A percentile compares a stretch with the other conserved stretches of the same genome.
Conservation (phyloP, 2,113 vertebrate species). For the Struthidea cinerea region DNA sequence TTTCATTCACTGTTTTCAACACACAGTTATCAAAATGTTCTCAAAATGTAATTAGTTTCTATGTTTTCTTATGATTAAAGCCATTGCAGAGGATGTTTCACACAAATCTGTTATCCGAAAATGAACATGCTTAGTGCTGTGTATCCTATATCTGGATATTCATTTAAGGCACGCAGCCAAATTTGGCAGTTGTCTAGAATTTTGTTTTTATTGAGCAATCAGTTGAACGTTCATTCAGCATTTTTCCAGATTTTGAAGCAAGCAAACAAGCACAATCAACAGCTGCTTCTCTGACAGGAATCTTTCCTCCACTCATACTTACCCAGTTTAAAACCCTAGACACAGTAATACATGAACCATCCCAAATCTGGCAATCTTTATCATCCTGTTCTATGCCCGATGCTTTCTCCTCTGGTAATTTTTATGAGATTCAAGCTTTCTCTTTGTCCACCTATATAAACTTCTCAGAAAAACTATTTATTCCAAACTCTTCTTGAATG, state of each 20-base stretch:
- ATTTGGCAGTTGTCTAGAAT: conserved; percentile 41
- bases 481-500: not conserved
- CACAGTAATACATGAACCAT: not conserved
- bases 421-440: not conserved
- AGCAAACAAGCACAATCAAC: conserved; percentile 34
- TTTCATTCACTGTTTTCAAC: conserved; percentile 34
- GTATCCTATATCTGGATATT: conserved; percentile 46
- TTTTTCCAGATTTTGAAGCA: conserved; percentile 14
- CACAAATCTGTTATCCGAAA: not conserved
- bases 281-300: conserved; percentile 5
- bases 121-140: conserved; percentile 2
- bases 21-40: conserved; percentile 29
- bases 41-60: conserved; percentile 46
- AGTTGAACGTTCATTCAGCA: conserved; percentile 23
- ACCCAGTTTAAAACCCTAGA: not conserved
- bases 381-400: not conserved
- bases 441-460: not conserved
- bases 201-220: conserved; percentile 46
- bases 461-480: not conserved
- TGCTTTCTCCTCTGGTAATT: not conserved
- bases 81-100: conserved; percentile 38
- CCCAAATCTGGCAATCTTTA: not conserved
- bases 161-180: conserved; percentile 32
- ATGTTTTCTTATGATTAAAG: conserved; percentile 43
- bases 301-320: not conserved